A percentile compares a stretch with the other conserved stretches of the same genome.
Evolutionary conservation across 2,888 invertebrate genomes (phyloP).

Genomic region (Drosophila algonquin): DNA sequence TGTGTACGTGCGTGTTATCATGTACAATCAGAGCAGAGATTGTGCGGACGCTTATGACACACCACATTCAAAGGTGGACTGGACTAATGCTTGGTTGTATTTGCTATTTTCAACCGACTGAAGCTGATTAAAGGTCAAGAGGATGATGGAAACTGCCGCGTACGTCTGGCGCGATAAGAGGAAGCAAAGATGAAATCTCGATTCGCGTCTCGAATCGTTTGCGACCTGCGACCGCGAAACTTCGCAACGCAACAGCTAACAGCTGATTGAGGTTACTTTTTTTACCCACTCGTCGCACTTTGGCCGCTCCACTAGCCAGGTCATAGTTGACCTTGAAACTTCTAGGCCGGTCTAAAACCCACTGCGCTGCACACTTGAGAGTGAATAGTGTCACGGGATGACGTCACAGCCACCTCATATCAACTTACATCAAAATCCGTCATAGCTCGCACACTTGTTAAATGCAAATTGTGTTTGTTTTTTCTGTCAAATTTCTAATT

Average conservation of each 20-base stretch:
- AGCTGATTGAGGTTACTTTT: slow-evolving; percentile 28
- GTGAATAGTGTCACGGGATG: slow-evolving; percentile 21
- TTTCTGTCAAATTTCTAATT: slow-evolving; percentile 52
- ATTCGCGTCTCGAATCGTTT: background rate
- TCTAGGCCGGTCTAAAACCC: background rate
- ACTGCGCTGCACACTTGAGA: background rate
- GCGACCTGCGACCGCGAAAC: background rate
- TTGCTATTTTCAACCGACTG: background rate
- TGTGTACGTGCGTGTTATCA: background rate
- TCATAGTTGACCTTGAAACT: slow-evolving; percentile 16
- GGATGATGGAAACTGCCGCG: slow-evolving; percentile 31
- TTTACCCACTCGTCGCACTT: slow-evolving; percentile 14
- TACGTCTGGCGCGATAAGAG: slow-evolving; percentile 20
- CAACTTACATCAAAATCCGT: slow-evolving; percentile 73
- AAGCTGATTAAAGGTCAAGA: slow-evolving; percentile 28
- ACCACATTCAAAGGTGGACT: background rate
- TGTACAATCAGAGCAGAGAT: background rate
- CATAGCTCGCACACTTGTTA: slow-evolving; percentile 52
- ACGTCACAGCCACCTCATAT: slow-evolving; percentile 47
- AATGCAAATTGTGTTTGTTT: slow-evolving; percentile 9
- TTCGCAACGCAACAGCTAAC: slow-evolving; percentile 1
- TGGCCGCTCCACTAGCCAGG: slow-evolving; percentile 14
- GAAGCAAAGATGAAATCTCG: slow-evolving; percentile 8
- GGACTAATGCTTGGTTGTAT: background rate
- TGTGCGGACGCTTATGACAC: background rate